phyloP scores from a whole-genome alignment of 2,888 invertebrate genomes.

The Augochlorella aurata region DNA sequence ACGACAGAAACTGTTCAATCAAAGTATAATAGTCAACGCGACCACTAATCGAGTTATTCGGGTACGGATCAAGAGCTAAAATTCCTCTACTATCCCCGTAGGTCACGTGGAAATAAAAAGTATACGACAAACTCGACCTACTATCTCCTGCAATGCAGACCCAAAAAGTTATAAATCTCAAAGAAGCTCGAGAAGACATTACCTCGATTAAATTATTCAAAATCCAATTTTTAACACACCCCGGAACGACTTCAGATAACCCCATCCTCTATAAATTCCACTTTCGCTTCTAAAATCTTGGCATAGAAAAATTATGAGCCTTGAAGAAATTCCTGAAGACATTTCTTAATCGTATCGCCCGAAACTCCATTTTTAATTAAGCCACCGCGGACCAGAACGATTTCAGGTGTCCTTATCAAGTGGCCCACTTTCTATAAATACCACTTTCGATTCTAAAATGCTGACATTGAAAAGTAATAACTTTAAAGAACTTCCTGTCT shows the following conservation, averaged over 20 bases:
- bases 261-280: no score
- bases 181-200: no score
- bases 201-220: no score
- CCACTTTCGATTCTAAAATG: background rate
- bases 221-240: no score
- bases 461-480: background rate
- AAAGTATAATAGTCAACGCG: background rate
- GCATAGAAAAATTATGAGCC: background rate
- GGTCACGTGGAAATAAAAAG: background rate
- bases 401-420: no score
- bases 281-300: no score
- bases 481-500: background rate
- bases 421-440: accelerated
- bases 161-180: no score
- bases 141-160: background rate
- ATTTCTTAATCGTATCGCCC: background rate
- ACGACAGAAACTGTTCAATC: slow-evolving; percentile 23
- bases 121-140: no score
- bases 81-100: background rate
- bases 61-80: background rate
- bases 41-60: background rate
- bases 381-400: background rate
- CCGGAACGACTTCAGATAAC: no score
- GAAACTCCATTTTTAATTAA: background rate
- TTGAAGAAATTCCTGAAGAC: background rate